phyloP scores from a whole-genome alignment of 2,888 invertebrate genomes.

The Prosopocoilus inquinatus region DNA sequence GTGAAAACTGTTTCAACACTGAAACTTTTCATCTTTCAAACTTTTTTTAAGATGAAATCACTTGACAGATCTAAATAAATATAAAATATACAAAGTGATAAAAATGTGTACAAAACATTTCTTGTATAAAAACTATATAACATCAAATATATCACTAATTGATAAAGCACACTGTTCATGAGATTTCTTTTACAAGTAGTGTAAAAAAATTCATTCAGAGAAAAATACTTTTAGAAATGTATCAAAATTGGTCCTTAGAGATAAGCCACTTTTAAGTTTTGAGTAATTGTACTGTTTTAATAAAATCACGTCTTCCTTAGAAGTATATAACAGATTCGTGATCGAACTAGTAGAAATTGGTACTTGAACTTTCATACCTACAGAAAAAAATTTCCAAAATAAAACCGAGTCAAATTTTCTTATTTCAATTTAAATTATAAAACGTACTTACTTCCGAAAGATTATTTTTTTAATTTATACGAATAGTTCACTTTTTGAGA shows the following conservation, averaged over 20 bases:
- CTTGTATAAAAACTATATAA: constrained; percentile 24
- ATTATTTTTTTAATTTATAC: too few relatives aligned
- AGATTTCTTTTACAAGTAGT: constrained; percentile 19
- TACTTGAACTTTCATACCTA: constrained; percentile 15
- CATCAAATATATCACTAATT: constrained; percentile 18
- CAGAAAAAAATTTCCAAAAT: constrained; percentile 1
- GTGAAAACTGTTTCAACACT: too few relatives aligned
- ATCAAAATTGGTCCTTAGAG: constrained; percentile 35
- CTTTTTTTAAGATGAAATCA: too few relatives aligned
- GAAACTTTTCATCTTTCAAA: too few relatives aligned
- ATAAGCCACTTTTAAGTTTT: constrained; percentile 42
- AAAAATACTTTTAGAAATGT: constrained; percentile 22
- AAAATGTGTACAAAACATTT: constrained; percentile 17
- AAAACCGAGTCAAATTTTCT: too few relatives aligned
- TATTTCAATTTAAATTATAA: too few relatives aligned
- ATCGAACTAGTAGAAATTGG: constrained; percentile 11
- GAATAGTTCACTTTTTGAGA: too few relatives aligned
- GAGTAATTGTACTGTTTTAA: background rate
- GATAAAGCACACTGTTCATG: constrained; percentile 25
- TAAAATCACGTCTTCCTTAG: constrained; percentile 6
- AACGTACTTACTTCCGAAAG: too few relatives aligned
- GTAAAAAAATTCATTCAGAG: constrained; percentile 21
- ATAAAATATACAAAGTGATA: background rate
- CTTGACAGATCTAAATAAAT: background rate
- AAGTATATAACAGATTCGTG: background rate